Evolutionary conservation across 1,140 invertebrate genomes (phyloP).

Genomic region (Caenorhabditis briggsae): DNA sequence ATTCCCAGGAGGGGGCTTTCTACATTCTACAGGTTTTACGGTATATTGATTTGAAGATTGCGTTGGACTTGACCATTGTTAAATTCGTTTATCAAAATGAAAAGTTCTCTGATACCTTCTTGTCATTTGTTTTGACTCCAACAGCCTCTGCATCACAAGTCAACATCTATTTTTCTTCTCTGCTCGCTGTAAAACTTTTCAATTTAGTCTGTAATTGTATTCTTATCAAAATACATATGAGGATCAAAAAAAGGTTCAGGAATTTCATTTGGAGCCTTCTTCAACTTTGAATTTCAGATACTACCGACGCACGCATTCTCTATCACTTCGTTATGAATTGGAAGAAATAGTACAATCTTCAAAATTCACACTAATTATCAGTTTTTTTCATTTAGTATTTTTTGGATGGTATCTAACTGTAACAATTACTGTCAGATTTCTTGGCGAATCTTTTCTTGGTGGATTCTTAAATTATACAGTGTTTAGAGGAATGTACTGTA

Average conservation of each 20-base stretch:
- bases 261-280: neutral
- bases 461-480: constrained; percentile 1
- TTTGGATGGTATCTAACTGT: neutral
- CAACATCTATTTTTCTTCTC: neutral
- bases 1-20: no score
- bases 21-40: no score
- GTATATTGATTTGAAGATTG: neutral
- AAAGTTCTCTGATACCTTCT: neutral
- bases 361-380: constrained; percentile 1
- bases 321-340: constrained; percentile 9
- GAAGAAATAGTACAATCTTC: constrained; percentile 24
- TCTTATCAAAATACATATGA: neutral
- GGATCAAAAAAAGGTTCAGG: neutral
- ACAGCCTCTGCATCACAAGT: neutral
- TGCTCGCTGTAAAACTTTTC: neutral
- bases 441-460: neutral
- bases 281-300: neutral
- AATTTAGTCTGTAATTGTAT: constrained; percentile 16
- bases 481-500: neutral
- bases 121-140: neutral
- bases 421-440: neutral
- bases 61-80: neutral
- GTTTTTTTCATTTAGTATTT: constrained; percentile 7
- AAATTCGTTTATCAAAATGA: neutral
- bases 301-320: neutral